Evolutionary conservation across 2,888 invertebrate species (phyloP), one percentile per base, ranked within the genome.

Genomic region (Bombylius major): DNA sequence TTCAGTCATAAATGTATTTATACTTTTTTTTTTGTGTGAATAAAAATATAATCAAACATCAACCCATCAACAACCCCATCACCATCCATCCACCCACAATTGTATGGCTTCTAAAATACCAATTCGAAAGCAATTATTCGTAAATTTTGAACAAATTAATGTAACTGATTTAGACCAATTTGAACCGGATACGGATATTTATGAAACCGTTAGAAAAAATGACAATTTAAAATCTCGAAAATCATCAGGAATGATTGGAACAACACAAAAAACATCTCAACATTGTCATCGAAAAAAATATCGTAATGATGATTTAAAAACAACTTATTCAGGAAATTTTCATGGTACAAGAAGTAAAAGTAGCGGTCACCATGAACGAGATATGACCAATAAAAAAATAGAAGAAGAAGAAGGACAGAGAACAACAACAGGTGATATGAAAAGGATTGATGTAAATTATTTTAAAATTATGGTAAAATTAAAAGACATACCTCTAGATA

Each of bases 261-360:
- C 39, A 42, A 42, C 39, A 11, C 39, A 8, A 11, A 8, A 4
- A 11, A 42, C 11, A 42, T 42, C 39, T 11, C 39, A 42, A 4
- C 52, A 58, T 44, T 65, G 63, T 12, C 58, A 62, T 13, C 62
- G 63, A 23, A 62, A 23, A 23, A 23, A 64, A 0, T 50, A 23
- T n/a, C 39, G 55, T 23, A 67, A 55, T 56, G 65, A 68, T 53
- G 62, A 62, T 47, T 57, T 70, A 13, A 67, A 66, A 11, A 71
- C 68, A 11, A 71, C 68, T 3, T 56, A 69, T n/a, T 63, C 69
- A 12, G 69, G 67, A 0, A 73, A 70, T 56, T 72, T 72, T 53
- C 39, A 42, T 42, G 8, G 39, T 11, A 47, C 34, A 8, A 64
- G 72, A 36, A 70, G 72, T 14, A 66, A 66, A 9, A 72, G 71